phyloP scores from a whole-genome alignment of 2,113 vertebrate species.

The Hystrix brachyura region DNA sequence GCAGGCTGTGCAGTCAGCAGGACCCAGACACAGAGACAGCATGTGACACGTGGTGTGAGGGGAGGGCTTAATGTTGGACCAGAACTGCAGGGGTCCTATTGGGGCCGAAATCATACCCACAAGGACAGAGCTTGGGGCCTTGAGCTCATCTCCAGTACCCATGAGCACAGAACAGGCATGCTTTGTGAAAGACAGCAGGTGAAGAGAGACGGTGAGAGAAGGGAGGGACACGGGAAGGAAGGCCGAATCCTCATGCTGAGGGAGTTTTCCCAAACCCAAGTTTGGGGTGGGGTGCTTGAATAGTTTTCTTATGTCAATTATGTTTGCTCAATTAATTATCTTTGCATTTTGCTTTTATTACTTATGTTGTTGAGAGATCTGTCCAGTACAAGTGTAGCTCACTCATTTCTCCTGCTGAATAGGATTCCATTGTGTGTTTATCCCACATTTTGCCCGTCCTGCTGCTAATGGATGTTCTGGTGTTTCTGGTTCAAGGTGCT shows the following conservation, averaged over 20 bases:
- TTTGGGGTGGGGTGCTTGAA: not conserved
- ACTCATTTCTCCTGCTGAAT: not conserved
- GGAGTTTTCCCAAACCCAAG: not conserved
- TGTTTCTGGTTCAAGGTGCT: not conserved
- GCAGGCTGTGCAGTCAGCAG: not conserved
- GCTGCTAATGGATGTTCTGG: accelerated
- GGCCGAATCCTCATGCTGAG: not conserved
- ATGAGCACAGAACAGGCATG: not conserved
- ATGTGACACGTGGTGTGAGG: not conserved
- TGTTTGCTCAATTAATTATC: not conserved
- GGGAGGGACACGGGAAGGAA: not conserved
- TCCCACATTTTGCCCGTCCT: not conserved
- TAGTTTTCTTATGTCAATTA: not conserved
- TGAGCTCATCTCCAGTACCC: not conserved
- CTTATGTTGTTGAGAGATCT: not conserved
- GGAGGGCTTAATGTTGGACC: not conserved
- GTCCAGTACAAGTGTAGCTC: not conserved
- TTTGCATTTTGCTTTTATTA: not conserved
- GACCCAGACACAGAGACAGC: not conserved
- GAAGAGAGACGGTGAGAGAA: not conserved
- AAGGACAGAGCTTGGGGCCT: not conserved
- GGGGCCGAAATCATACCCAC: not conserved
- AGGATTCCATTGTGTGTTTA: not conserved
- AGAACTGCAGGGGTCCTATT: not conserved
- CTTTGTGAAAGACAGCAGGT: not conserved